Evolutionary conservation across 2,888 invertebrate genomes (phyloP), one percentile per base, ranked within the genome.

Genomic region (Aspidiotus rigidus): DNA sequence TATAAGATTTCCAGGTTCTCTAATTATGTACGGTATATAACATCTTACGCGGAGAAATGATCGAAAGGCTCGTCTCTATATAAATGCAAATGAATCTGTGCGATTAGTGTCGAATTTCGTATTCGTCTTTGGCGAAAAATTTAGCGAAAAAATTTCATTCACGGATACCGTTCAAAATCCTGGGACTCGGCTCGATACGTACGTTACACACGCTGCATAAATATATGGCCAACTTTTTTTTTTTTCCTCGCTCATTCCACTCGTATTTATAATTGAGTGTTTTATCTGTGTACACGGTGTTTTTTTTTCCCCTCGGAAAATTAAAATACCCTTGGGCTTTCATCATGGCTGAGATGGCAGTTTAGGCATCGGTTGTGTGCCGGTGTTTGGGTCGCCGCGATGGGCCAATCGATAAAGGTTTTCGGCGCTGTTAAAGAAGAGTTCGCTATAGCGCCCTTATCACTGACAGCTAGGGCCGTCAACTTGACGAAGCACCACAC

Each of bases 331-430:
- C 63, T 44, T 49, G 63, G 63, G 63, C 63, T 63, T 63, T 63
- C 57, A 16, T 57, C 49, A 53, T 53, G 53, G 63, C 53, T 53
- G 63, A 63, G 63, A 57, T 66, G 44, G 66, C 66, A 66, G 44
- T 66, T 66, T 66, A 57, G 66, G 66, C 66, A 66, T 64, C 66
- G 28, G 57, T 57, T 57, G 62, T 66, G 57, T 57, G 57, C 57
- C 66, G 66, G 66, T 54, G 56, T 66, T 57, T 66, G 66, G 66
- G 66, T 66, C 57, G 66, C 66, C 66, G 66, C 66, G 66, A 66
- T 66, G 66, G 66, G 66, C 66, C 66, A 66, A 66, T 66, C 66
- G 66, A 66, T 66, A 66, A 66, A 66, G 56, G 66, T 66, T 66
- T 66, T 66, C 66, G 66, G 66, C 66, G 66, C 57, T 66, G 56